Evolutionary conservation across 2,797 vertebrate genomes (phyloP).

Genomic region (Astyanax mexicanus): DNA sequence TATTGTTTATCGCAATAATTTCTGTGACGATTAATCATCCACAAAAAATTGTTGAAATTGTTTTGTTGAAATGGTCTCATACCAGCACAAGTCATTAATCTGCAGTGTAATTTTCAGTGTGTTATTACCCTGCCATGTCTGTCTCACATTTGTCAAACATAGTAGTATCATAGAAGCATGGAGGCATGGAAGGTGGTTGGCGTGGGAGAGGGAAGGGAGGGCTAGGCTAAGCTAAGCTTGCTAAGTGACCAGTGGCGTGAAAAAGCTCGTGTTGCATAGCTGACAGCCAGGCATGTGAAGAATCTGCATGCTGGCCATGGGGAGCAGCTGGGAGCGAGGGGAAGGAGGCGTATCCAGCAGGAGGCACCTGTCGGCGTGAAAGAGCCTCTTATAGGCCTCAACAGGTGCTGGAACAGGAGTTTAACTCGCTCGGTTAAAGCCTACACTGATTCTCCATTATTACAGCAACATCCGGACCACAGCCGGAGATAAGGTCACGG

Average conservation of each 20-base stretch:
- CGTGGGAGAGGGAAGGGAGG: conserved; percentile 18
- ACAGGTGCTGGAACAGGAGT: conserved; percentile 80
- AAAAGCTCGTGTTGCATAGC: conserved; percentile 59
- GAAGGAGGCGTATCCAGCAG: conserved; percentile 24
- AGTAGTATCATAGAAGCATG: too few relatives aligned
- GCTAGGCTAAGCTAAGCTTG: conserved; percentile 42
- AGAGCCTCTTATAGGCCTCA: conserved; percentile 74
- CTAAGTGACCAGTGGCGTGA: conserved; percentile 56
- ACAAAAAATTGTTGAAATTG: too few relatives aligned
- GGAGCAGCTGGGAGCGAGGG: conserved; percentile 53
- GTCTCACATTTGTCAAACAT: conserved; percentile 5
- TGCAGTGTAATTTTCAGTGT: conserved; percentile 28
- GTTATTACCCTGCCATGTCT: conserved; percentile 1
- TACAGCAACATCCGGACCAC: conserved; percentile 59
- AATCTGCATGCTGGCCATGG: conserved; percentile 64
- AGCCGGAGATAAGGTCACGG: conserved; percentile 47
- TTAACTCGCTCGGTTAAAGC: conserved; percentile 67
- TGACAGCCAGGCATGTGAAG: conserved; percentile 70
- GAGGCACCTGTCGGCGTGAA: conserved; percentile 83
- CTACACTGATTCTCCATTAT: conserved; percentile 67
- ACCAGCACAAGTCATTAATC: neutral
- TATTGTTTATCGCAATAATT: too few relatives aligned
- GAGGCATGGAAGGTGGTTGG: conserved; percentile 34
- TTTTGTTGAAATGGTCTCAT: too few relatives aligned
- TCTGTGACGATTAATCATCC: too few relatives aligned